These are phyloP conservation scores for Orbicella faveolata DNA, from an alignment of 64 coral and sea anemone species.

Conservation along the genomic window DNA sequence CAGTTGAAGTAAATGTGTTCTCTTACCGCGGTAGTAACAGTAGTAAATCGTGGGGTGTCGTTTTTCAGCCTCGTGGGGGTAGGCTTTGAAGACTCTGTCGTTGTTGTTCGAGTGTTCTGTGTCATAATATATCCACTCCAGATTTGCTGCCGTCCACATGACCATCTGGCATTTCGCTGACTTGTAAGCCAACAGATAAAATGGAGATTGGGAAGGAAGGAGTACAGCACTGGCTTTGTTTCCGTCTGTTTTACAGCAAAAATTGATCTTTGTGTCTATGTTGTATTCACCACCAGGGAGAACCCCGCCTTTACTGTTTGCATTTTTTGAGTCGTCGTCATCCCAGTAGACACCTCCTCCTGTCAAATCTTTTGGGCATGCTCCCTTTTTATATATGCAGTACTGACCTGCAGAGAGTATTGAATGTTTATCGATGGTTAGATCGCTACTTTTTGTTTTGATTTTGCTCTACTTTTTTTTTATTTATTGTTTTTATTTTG, in stretches of 20 bases:
- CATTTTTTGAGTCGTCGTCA: background rate
- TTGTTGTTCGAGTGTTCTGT: background rate
- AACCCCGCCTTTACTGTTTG: background rate
- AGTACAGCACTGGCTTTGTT: conserved; percentile 1
- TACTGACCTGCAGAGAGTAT: conserved; percentile 2
- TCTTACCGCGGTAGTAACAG: conserved; percentile 40
- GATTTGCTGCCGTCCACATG: conserved; percentile 13
- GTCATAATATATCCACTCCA: conserved; percentile 43
- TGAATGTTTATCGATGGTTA: background rate
- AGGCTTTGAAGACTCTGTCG: background rate
- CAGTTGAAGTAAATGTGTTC: background rate
- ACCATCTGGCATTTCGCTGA: conserved; percentile 29
- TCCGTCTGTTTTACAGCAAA: conserved; percentile 25
- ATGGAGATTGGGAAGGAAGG: conserved; percentile 23
- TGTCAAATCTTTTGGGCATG: background rate
- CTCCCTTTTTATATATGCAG: conserved; percentile 38
- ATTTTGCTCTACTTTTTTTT: background rate
- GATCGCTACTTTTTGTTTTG: background rate
- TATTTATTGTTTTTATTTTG: no score
- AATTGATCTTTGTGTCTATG: background rate
- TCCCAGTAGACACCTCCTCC: conserved; percentile 14
- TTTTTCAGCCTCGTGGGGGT: conserved; percentile 5
- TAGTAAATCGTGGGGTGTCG: background rate
- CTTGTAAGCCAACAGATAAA: conserved; percentile 33
- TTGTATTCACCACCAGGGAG: conserved; percentile 11